A percentile compares a stretch with the other conserved stretches of the same genome.
These are phyloP conservation scores for Chionodraco myersi DNA, from an alignment of 2,113 vertebrate genomes.

Conservation along the genomic window DNA sequence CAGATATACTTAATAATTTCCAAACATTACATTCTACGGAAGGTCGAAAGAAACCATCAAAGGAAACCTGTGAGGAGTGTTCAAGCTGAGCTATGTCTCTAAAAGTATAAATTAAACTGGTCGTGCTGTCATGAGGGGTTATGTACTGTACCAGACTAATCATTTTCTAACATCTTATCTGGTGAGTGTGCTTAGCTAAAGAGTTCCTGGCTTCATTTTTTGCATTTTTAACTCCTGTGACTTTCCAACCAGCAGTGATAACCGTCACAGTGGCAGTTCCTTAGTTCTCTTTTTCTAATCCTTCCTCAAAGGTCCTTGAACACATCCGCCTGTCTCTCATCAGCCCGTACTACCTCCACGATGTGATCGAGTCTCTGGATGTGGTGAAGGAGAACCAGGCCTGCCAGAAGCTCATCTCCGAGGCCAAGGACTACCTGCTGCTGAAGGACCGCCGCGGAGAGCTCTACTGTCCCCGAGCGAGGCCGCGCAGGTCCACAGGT, in stretches of 20 bases:
- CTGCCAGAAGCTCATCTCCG: constrained; percentile 86
- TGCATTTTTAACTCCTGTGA: not conserved
- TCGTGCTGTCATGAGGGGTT: too few species aligned
- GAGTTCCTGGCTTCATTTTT: too few species aligned
- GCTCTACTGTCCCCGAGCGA: constrained; percentile 79
- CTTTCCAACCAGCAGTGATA: not conserved
- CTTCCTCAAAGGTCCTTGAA: constrained; percentile 81
- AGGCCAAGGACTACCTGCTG: constrained; percentile 87
- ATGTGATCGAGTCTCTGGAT: constrained; percentile 82
- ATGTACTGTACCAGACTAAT: too few species aligned
- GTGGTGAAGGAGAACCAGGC: constrained; percentile 82
- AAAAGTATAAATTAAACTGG: too few species aligned
- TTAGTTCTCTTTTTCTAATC: not conserved
- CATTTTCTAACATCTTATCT: too few species aligned
- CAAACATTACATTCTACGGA: too few species aligned
- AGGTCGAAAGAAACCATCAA: too few species aligned
- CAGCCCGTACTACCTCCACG: constrained; percentile 87
- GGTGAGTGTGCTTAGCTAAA: too few species aligned
- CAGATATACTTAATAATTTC: too few species aligned
- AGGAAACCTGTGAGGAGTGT: too few species aligned
- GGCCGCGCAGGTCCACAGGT: constrained; percentile 85
- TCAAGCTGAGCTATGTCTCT: too few species aligned
- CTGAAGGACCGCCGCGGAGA: constrained; percentile 86
- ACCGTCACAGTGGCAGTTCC: not conserved
- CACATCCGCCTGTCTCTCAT: constrained; percentile 85